phyloP scores from a whole-genome alignment of 2,113 vertebrate species.

The Elgaria multicarinata region DNA sequence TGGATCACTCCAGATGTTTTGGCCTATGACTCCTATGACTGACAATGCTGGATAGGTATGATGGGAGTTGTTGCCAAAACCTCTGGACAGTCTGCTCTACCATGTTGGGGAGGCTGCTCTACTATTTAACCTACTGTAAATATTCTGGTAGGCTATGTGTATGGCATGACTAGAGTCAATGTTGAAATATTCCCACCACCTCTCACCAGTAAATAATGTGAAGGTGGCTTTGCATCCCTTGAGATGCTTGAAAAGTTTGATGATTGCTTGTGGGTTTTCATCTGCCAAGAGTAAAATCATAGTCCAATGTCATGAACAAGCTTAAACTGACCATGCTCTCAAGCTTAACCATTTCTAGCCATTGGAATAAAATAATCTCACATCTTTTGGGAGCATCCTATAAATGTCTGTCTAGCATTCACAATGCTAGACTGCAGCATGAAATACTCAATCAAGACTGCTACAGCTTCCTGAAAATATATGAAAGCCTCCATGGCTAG shows the following conservation, averaged over 20 bases:
- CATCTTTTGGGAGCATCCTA: background rate
- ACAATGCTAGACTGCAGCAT: background rate
- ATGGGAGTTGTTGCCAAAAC: background rate
- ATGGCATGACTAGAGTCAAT: background rate
- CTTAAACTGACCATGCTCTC: background rate
- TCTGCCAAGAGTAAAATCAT: background rate
- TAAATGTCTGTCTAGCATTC: background rate
- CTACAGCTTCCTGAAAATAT: background rate
- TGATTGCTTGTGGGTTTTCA: background rate
- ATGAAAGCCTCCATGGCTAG: background rate
- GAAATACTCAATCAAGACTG: background rate
- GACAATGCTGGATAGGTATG: too few relatives aligned
- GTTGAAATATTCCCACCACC: background rate
- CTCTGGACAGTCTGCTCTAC: background rate
- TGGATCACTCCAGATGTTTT: background rate
- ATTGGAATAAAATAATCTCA: background rate
- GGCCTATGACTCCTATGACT: background rate
- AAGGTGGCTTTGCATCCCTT: background rate
- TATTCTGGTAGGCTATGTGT: background rate
- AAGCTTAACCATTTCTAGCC: too few relatives aligned
- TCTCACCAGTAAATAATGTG: background rate
- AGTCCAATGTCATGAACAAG: background rate
- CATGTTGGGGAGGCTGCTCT: too few relatives aligned
- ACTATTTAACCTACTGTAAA: too few relatives aligned
- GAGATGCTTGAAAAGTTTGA: background rate